These are phyloP conservation scores for Leptinotarsa defecta DNA, from an alignment of 1,140 invertebrate species.

Conservation along the genomic window DNA sequence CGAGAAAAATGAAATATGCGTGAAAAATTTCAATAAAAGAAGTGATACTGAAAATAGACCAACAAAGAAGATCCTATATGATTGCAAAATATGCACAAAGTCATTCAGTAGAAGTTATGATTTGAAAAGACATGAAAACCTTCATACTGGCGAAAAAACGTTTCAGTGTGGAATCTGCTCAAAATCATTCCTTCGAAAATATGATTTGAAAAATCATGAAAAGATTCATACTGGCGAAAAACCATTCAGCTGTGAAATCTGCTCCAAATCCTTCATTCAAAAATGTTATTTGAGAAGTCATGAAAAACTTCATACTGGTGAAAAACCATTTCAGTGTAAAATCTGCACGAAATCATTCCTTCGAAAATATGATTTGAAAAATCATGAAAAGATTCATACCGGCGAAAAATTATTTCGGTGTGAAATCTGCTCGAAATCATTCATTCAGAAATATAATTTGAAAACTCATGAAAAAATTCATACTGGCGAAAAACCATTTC, in stretches of 20 bases:
- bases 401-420: slow-evolving; percentile 51
- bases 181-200: slow-evolving; percentile 49
- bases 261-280: slow-evolving; percentile 61
- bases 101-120: slow-evolving; percentile 39
- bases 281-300: neutral
- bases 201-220: slow-evolving; percentile 50
- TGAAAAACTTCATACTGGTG: neutral
- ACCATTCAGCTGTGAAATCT: slow-evolving; percentile 69
- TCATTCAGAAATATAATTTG: slow-evolving; percentile 48
- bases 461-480: slow-evolving; percentile 47
- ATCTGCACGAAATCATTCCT: slow-evolving; percentile 1
- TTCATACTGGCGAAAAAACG: slow-evolving; percentile 48
- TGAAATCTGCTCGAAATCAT: slow-evolving; percentile 47
- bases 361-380: slow-evolving; percentile 36
- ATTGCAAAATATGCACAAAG: slow-evolving; percentile 56
- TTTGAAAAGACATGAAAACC: slow-evolving; percentile 44
- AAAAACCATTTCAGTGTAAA: slow-evolving; percentile 12
- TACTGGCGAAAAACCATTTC: slow-evolving; percentile 39
- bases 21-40: no score
- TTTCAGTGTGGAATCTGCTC: slow-evolving; percentile 50
- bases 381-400: slow-evolving; percentile 51
- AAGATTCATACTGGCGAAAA: slow-evolving; percentile 68
- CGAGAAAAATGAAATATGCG: no score
- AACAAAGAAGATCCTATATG: no score
- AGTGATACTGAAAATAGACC: no score